phyloP scores from a whole-genome alignment of 2,888 invertebrate genomes.

The Phorcus lineatus region DNA sequence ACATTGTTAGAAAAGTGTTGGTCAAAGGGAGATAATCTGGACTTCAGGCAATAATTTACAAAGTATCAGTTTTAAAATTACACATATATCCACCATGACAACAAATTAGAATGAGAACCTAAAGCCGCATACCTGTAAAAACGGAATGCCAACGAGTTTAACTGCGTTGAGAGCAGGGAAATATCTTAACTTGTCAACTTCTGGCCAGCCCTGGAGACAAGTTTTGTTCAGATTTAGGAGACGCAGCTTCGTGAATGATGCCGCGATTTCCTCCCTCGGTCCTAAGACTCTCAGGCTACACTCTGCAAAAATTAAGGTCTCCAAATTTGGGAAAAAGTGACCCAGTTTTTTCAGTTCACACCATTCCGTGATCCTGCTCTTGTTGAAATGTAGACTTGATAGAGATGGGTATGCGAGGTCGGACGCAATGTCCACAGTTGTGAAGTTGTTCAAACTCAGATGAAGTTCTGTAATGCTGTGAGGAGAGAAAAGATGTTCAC shows the following conservation, averaged over 20 bases:
- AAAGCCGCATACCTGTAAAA: slow-evolving; percentile 79
- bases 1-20: too few species aligned
- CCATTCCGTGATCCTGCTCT: slow-evolving; percentile 91
- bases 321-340: slow-evolving; percentile 88
- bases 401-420: slow-evolving; percentile 81
- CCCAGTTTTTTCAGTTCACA: slow-evolving; percentile 89
- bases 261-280: slow-evolving; percentile 37
- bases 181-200: slow-evolving; percentile 88
- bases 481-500: background rate
- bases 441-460: slow-evolving; percentile 88
- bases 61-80: too few species aligned
- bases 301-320: slow-evolving; percentile 84
- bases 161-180: slow-evolving; percentile 90
- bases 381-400: slow-evolving; percentile 89
- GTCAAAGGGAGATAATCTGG: too few species aligned
- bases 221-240: slow-evolving; percentile 87
- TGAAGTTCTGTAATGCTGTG: slow-evolving; percentile 89
- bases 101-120: too few species aligned
- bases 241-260: slow-evolving; percentile 79
- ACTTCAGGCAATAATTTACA: too few species aligned
- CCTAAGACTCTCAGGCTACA: slow-evolving; percentile 57
- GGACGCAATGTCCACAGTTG: slow-evolving; percentile 63
- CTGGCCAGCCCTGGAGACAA: slow-evolving; percentile 89
- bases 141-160: slow-evolving; percentile 85
- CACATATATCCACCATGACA: too few species aligned